Conservation (phyloP, 37 sponge, comb jelly and placozoan species). For the Beroe forskalii region DNA sequence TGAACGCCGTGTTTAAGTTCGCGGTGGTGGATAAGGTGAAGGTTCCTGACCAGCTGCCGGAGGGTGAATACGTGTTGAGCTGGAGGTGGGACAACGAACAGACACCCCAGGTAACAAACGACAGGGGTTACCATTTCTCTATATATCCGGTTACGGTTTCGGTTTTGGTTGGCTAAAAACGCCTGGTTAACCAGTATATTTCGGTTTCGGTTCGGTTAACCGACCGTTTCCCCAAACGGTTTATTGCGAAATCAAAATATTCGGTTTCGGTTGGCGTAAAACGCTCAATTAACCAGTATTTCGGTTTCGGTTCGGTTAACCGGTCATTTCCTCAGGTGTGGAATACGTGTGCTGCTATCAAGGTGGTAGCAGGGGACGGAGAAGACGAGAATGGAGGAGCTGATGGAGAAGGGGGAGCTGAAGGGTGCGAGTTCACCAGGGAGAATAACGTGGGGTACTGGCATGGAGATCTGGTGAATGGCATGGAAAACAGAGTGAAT, state of each 20-base stretch:
- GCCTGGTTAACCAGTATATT: too few relatives aligned
- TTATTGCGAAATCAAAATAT: too few relatives aligned
- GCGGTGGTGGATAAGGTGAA: slow-evolving; percentile 20
- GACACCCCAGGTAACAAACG: slow-evolving; percentile 28
- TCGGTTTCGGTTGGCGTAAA: too few relatives aligned
- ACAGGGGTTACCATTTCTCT: too few relatives aligned
- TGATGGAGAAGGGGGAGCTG: not conserved
- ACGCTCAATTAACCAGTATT: too few relatives aligned
- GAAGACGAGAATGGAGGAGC: not conserved
- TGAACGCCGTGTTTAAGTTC: not conserved
- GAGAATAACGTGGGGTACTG: not conserved
- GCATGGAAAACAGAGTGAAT: not conserved
- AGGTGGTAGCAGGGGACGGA: not conserved
- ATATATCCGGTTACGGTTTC: too few relatives aligned
- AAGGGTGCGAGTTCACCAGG: not conserved
- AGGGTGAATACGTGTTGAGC: slow-evolving; percentile 10
- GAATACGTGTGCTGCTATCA: slow-evolving; percentile 18
- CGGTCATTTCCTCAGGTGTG: too few relatives aligned
- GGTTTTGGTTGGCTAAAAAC: too few relatives aligned
- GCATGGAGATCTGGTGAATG: not conserved
- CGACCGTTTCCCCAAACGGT: too few relatives aligned
- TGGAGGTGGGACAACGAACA: slow-evolving; percentile 59
- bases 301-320: too few relatives aligned
- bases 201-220: too few relatives aligned
- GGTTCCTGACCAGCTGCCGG: not conserved